Evolutionary conservation across 2,888 invertebrate genomes (phyloP).

Genomic region (Chrysolina americana): DNA sequence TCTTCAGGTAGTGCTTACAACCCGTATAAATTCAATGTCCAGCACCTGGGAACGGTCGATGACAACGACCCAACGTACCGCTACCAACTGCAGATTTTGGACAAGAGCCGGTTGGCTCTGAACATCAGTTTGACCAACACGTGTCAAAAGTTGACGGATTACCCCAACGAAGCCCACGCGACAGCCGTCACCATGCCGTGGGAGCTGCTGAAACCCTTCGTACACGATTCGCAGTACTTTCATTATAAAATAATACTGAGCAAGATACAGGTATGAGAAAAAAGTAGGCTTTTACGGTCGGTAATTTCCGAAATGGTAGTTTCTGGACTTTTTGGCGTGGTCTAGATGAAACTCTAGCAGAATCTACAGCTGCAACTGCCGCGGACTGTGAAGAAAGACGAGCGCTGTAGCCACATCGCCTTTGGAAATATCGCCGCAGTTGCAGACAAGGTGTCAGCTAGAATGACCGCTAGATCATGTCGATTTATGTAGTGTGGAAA

Average conservation of each 20-base stretch:
- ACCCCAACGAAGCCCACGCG: conserved; percentile 30
- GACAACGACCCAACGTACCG: conserved; percentile 39
- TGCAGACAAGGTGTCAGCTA: too few species aligned
- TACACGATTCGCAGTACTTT: conserved; percentile 41
- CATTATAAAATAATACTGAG: conserved; percentile 50
- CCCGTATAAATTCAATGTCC: conserved; percentile 44
- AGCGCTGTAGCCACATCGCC: too few species aligned
- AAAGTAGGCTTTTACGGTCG: background rate
- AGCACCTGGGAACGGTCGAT: conserved; percentile 41
- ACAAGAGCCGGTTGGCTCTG: conserved; percentile 33
- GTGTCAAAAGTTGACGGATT: conserved; percentile 40
- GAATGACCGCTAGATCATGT: too few species aligned
- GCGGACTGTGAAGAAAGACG: too few species aligned
- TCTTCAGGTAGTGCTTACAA: conserved; percentile 1
- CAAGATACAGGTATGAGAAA: conserved; percentile 74
- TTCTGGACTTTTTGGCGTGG: too few species aligned
- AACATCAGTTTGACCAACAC: conserved; percentile 38
- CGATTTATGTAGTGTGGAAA: too few species aligned
- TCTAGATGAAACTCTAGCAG: too few species aligned
- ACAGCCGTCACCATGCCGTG: conserved; percentile 43
- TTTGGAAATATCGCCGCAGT: too few species aligned
- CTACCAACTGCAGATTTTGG: conserved; percentile 47
- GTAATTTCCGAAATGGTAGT: too few species aligned
- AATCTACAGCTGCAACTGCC: too few species aligned
- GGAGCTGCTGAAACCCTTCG: conserved; percentile 45